Conservation (phyloP, 1,140 invertebrate species). For the Colletes latitarsis region DNA sequence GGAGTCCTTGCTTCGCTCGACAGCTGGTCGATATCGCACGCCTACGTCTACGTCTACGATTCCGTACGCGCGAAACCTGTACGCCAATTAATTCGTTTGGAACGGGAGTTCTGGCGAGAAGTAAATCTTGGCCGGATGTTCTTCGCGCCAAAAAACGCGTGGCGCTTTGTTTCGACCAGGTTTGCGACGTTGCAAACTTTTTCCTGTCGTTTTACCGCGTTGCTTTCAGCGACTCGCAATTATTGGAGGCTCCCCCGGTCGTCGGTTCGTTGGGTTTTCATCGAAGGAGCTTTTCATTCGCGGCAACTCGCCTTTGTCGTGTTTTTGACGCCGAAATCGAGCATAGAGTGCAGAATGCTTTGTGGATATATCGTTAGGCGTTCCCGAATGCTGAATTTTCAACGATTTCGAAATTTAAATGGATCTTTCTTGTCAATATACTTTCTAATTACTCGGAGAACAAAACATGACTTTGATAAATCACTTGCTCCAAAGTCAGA, state of each 20-base stretch:
- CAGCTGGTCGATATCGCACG: constrained; percentile 34
- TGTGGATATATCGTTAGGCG: no score
- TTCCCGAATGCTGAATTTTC: no score
- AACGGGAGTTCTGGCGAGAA: neutral
- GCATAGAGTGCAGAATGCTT: no score
- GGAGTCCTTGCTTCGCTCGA: constrained; percentile 3
- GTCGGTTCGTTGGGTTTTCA: neutral
- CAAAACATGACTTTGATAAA: no score
- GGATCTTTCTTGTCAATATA: no score
- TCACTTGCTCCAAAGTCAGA: no score
- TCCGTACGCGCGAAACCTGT: neutral
- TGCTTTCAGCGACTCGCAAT: neutral
- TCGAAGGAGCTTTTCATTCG: neutral
- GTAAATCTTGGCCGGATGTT: no score
- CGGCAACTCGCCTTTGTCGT: neutral
- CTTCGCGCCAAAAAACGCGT: no score
- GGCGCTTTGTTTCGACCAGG: no score
- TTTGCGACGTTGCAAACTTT: no score
- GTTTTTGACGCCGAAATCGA: neutral
- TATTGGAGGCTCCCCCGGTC: neutral
- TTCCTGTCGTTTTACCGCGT: neutral
- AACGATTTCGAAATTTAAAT: no score
- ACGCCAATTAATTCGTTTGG: neutral
- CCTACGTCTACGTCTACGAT: neutral
- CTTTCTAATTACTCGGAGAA: no score